phyloP scores from a whole-genome alignment of 2,113 vertebrate genomes.

The Melanostigma gelatinosum region DNA sequence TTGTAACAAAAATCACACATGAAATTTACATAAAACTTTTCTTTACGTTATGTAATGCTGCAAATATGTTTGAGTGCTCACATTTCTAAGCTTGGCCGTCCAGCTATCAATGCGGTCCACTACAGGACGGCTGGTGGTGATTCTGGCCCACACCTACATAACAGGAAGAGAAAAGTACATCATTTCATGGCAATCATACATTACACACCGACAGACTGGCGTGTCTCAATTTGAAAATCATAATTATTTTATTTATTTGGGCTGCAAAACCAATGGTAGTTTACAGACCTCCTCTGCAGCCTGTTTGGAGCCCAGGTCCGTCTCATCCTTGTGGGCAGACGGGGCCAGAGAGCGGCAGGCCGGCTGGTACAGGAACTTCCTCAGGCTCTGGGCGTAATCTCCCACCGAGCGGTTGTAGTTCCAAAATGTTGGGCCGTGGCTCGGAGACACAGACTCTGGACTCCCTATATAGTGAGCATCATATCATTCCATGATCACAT shows the following conservation, averaged over 20 bases:
- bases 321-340: slow-evolving; percentile 94
- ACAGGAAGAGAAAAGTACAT: not conserved
- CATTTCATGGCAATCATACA: not conserved
- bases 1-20: not conserved
- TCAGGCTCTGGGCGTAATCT: slow-evolving; percentile 91
- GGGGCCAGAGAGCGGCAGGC: slow-evolving; percentile 94
- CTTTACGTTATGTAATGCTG: not conserved
- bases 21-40: not conserved
- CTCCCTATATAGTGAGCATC: slow-evolving; percentile 85
- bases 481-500: not conserved
- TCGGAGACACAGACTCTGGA: slow-evolving; percentile 90
- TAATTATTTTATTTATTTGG: not conserved
- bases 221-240: not conserved
- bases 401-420: slow-evolving; percentile 92
- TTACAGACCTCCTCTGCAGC: slow-evolving; percentile 93
- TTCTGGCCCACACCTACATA: slow-evolving; percentile 92
- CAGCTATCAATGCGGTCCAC: slow-evolving; percentile 92
- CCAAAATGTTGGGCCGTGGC: slow-evolving; percentile 94
- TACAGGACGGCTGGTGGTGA: slow-evolving; percentile 89
- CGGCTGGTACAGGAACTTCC: slow-evolving; percentile 95
- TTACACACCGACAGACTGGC: not conserved
- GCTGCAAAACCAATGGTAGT: not conserved
- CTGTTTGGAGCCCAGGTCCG: slow-evolving; percentile 93
- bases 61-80: slow-evolving; percentile 70
- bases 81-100: slow-evolving; percentile 96